Conservation (phyloP, 2,113 vertebrate genomes). For the Chlorocebus sabaeus region DNA sequence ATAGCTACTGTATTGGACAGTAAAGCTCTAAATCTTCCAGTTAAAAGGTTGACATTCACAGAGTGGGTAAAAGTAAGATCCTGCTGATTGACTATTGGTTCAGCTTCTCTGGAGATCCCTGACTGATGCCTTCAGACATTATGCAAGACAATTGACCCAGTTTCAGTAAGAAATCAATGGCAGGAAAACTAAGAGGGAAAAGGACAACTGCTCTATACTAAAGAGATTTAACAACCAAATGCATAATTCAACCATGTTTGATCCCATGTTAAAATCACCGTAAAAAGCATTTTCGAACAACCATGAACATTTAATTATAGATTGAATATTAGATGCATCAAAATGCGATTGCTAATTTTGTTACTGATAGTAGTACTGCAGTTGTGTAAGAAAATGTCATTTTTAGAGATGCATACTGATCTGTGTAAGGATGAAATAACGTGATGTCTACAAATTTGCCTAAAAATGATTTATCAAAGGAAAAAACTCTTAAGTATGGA, state of each 20-base stretch:
- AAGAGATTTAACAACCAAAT: background rate
- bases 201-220: background rate
- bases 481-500: background rate
- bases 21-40: background rate
- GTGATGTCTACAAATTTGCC: background rate
- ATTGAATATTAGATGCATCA: background rate
- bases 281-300: background rate
- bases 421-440: background rate
- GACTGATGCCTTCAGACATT: background rate
- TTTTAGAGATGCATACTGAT: background rate
- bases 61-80: background rate
- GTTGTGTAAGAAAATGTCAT: background rate
- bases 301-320: background rate
- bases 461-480: background rate
- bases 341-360: background rate
- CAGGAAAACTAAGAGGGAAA: background rate
- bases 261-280: background rate
- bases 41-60: background rate
- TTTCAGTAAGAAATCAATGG: background rate
- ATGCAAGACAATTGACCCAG: background rate
- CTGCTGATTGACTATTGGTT: background rate
- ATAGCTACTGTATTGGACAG: background rate
- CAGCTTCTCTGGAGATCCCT: background rate
- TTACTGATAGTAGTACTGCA: background rate
- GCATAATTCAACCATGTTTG: background rate